phyloP scores from a whole-genome alignment of 2,113 vertebrate species.

The Myotis davidii region DNA sequence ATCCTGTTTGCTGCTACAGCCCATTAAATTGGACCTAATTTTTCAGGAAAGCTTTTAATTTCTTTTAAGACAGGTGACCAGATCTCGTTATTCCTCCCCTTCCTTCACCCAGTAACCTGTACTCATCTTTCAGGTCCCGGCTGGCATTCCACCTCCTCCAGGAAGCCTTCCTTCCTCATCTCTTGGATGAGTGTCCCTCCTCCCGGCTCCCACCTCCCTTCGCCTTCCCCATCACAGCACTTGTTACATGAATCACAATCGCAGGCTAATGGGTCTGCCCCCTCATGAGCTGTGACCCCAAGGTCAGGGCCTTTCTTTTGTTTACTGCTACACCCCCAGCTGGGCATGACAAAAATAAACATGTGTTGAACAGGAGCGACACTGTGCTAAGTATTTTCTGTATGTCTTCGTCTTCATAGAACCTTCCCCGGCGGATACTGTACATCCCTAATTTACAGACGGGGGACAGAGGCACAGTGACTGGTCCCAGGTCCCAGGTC shows the following conservation, averaged over 20 bases:
- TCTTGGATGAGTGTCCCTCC: background rate
- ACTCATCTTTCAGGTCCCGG: background rate
- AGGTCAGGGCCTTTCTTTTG: background rate
- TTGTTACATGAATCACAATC: background rate
- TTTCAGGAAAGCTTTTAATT: background rate
- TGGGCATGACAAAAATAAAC: background rate
- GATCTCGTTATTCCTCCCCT: background rate
- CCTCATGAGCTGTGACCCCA: background rate
- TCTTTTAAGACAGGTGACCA: background rate
- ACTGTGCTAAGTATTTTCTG: background rate
- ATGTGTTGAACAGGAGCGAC: background rate
- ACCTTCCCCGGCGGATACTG: fast-evolving
- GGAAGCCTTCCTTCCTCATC: background rate
- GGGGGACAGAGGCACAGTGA: background rate
- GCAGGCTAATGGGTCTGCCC: background rate
- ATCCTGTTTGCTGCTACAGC: background rate
- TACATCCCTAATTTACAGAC: background rate
- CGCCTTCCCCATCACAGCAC: background rate
- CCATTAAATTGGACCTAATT: background rate
- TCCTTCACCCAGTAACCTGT: background rate
- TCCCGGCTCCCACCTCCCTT: background rate
- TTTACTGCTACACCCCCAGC: fast-evolving
- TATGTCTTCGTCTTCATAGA: fast-evolving
- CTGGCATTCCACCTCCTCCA: background rate
- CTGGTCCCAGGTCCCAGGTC: background rate